These are phyloP conservation scores for Peromyscus attwateri DNA, from an alignment of 2,797 vertebrate genomes.

Conservation along the genomic window DNA sequence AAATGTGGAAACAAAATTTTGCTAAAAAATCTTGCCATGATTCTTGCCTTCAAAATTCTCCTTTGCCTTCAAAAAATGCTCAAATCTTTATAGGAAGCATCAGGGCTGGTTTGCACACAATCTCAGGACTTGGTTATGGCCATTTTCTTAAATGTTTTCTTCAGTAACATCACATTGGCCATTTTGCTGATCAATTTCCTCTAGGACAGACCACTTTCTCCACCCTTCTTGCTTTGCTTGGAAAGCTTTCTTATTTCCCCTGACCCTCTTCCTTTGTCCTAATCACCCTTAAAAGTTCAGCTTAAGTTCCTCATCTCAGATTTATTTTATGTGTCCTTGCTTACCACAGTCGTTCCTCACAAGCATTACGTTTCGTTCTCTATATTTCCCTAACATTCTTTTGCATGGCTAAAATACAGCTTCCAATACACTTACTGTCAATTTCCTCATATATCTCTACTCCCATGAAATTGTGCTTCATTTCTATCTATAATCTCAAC, in stretches of 20 bases:
- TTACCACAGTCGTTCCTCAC: background rate
- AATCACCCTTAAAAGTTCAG: background rate
- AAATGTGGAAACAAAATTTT: conserved; percentile 63
- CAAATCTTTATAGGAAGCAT: background rate
- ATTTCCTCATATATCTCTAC: background rate
- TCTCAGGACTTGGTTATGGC: background rate
- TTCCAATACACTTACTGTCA: background rate
- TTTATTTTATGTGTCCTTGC: background rate
- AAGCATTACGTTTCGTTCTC: background rate
- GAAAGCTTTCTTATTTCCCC: background rate
- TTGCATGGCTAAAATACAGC: background rate
- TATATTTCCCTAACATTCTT: background rate
- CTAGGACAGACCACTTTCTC: background rate
- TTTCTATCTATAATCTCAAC: background rate
- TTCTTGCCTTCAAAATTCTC: background rate
- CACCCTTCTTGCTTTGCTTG: background rate
- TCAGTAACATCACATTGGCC: background rate
- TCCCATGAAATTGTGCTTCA: conserved; percentile 10
- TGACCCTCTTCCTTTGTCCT: background rate
- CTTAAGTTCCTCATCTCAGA: background rate
- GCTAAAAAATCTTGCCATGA: conserved; percentile 18
- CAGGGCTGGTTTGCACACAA: background rate
- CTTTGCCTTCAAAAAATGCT: conserved; percentile 4
- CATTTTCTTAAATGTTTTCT: background rate
- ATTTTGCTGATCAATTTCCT: background rate